A percentile compares a stretch with the other conserved stretches of the same genome.
Conservation (phyloP, 2,888 invertebrate genomes). For the Psococerastis gibbosa region DNA sequence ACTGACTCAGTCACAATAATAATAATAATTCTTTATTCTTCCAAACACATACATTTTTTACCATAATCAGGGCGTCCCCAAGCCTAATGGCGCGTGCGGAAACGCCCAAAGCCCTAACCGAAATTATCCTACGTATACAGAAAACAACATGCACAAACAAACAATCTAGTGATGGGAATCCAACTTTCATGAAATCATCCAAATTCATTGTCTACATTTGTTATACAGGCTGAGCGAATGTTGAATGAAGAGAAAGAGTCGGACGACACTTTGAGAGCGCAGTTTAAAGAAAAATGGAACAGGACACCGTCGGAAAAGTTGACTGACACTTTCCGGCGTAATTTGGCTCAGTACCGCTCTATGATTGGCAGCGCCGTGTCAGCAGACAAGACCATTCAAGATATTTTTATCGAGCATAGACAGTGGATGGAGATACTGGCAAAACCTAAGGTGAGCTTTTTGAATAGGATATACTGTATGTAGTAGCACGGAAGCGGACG, state of each 20-base stretch:
- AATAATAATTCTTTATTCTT: too few relatives aligned
- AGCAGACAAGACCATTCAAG: slow-evolving; percentile 58
- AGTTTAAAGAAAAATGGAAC: slow-evolving; percentile 87
- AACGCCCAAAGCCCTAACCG: too few relatives aligned
- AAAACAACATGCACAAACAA: too few relatives aligned
- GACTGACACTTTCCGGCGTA: slow-evolving; percentile 73
- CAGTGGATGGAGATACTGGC: slow-evolving; percentile 68
- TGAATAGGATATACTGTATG: too few relatives aligned
- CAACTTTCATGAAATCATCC: not conserved
- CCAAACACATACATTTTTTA: too few relatives aligned
- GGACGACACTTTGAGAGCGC: slow-evolving; percentile 66
- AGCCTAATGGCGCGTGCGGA: too few relatives aligned
- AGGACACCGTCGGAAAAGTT: slow-evolving; percentile 73
- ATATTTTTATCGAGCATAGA: slow-evolving; percentile 63
- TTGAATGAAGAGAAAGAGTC: slow-evolving; percentile 82
- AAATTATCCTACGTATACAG: too few relatives aligned
- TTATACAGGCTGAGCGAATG: slow-evolving; percentile 47
- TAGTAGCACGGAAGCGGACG: too few relatives aligned
- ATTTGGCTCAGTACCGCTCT: slow-evolving; percentile 79
- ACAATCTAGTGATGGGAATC: not conserved
- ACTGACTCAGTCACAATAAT: too few relatives aligned
- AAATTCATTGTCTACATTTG: slow-evolving; percentile 10
- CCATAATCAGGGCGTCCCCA: too few relatives aligned
- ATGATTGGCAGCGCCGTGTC: slow-evolving; percentile 78
- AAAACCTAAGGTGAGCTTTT: slow-evolving; percentile 16